A percentile compares a stretch with the other conserved stretches of the same genome.
Conservation (phyloP, 2,888 invertebrate genomes). For the Leptopilina drosophilae region DNA sequence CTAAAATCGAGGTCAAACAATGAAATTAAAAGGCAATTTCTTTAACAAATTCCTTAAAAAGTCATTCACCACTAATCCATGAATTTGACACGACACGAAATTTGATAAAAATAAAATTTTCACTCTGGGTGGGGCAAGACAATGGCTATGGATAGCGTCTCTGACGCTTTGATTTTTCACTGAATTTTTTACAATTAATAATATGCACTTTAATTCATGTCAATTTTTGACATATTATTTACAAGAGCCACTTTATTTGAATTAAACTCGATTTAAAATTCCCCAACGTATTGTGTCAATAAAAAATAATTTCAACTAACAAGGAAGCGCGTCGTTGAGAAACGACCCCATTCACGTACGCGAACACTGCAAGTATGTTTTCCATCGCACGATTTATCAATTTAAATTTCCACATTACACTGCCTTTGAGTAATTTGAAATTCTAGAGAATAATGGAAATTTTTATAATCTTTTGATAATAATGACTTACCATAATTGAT, state of each 20-base stretch:
- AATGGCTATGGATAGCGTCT: conserved; percentile 70
- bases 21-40: not conserved
- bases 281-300: conserved; percentile 12
- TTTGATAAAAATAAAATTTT: conserved; percentile 59
- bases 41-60: not conserved
- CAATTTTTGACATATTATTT: not conserved
- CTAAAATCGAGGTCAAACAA: not conserved
- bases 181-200: not conserved
- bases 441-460: not conserved
- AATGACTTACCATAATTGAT: conserved; percentile 87
- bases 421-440: not conserved
- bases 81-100: not conserved
- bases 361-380: conserved; percentile 39
- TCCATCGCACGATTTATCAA: conserved; percentile 37
- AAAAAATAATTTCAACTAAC: conserved; percentile 55
- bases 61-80: not conserved
- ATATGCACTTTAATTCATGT: not conserved
- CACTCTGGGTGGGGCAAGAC: conserved; percentile 69
- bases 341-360: conserved; percentile 58
- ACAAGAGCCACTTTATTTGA: not conserved
- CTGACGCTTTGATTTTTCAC: conserved; percentile 60
- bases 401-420: not conserved
- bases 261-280: not conserved
- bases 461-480: not conserved
- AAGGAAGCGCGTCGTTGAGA: conserved; percentile 64